phyloP scores from a whole-genome alignment of 64 coral and sea anemone genomes.

The Actinia tenebrosa region DNA sequence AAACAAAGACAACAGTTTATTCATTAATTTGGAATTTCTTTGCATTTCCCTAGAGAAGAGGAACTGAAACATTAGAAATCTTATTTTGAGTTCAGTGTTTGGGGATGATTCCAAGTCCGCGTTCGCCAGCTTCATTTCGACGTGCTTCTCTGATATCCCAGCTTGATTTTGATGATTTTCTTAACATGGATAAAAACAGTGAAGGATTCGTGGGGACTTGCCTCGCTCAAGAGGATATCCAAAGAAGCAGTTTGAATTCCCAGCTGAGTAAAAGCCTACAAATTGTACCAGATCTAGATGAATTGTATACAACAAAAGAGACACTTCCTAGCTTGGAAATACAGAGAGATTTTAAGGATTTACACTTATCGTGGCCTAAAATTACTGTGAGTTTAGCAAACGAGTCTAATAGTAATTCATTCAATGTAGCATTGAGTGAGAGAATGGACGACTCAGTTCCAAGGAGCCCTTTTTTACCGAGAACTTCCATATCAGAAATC shows the following conservation, averaged over 20 bases:
- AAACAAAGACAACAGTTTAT: background rate
- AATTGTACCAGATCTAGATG: conserved; percentile 12
- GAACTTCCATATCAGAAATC: conserved; percentile 19
- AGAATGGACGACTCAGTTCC: background rate
- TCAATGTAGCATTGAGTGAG: background rate
- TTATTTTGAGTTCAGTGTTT: background rate
- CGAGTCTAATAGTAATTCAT: background rate
- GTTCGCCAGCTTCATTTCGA: conserved; percentile 3
- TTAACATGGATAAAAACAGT: background rate
- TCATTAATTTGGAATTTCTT: background rate
- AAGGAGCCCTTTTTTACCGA: conserved; percentile 8
- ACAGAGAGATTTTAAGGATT: background rate
- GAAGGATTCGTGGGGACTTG: background rate
- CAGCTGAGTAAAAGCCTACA: background rate
- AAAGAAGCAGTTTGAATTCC: background rate
- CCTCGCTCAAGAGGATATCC: background rate
- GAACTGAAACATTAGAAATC: background rate
- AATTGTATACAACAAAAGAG: background rate
- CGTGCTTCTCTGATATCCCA: background rate
- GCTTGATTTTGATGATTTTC: conserved; percentile 21
- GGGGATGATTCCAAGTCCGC: conserved; percentile 14
- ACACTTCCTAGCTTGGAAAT: background rate
- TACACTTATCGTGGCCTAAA: background rate
- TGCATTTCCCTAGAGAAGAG: background rate
- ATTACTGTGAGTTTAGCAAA: background rate